Evolutionary conservation across 1,140 invertebrate species (phyloP), one percentile per base, ranked within the genome.

Genomic region (Apolygus lucorum): DNA sequence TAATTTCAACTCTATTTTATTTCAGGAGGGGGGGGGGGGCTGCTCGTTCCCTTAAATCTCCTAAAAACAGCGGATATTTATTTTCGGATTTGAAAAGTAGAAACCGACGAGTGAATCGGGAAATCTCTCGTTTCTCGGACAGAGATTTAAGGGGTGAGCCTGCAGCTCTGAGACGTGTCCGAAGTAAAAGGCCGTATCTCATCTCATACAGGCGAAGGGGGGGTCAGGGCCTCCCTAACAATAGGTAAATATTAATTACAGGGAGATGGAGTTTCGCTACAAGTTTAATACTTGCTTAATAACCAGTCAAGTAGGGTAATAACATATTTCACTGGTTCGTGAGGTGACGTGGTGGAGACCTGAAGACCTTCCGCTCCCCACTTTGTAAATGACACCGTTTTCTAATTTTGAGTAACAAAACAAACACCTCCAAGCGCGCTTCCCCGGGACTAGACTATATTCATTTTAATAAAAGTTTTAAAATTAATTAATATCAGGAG

Each of bases 401-500:
- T 72, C 52, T 72, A 72, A 72, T 72, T 72, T 72, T 68, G 64
- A 29, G 34, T 24, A 59, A 62, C 28, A 64, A 49, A 72, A 72
- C 71, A 72, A 69, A 68, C 70, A 71, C 59, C 67, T 25, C 22
- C 70, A 26, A 34, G 42, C 66, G 42, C 28, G 27, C 22, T 34
- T 26, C 22, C 21, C 49, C 14, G 52, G 13, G 29, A 28, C 59
- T 66, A 49, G 26, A 72, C 71, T 72, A 72, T 72, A 72, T 72
- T 72, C 71, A 72, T 72, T 72, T 72, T 72, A 72, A 72, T 72
- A 72, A 72, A 72, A 72, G 71, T 72, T 72, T 72, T 72, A 72
- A 72, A 69, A 72, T 72, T 72, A 72, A 72, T 72, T 72, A 72
- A 68, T 72, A 63, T 65, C 70, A 49, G n/a, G 28, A 28, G 28